phyloP scores from a whole-genome alignment of 2,797 vertebrate genomes.

The Scarus forsteni region DNA sequence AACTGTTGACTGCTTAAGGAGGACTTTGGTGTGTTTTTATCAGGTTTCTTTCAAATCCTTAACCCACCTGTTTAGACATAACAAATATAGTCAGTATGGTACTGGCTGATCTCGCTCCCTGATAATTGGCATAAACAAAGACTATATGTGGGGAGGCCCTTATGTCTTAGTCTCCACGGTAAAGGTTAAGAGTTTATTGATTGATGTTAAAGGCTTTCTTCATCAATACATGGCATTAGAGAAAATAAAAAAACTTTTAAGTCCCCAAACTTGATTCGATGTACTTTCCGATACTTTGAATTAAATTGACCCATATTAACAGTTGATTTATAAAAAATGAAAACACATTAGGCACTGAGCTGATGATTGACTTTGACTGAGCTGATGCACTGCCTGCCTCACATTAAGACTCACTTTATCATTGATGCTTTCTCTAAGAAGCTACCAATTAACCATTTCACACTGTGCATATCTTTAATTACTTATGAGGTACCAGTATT shows the following conservation, averaged over 20 bases:
- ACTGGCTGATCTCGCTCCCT: too few species aligned
- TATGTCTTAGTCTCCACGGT: neutral
- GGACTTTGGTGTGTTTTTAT: too few species aligned
- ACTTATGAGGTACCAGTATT: neutral
- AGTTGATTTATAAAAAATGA: neutral
- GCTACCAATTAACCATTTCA: conserved; percentile 8
- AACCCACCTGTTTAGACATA: too few species aligned
- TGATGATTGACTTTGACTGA: neutral
- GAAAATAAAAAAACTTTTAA: neutral
- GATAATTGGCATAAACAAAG: too few species aligned
- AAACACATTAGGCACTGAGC: neutral
- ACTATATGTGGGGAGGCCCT: too few species aligned
- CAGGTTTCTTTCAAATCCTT: too few species aligned
- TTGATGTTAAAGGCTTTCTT: neutral
- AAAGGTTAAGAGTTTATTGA: neutral
- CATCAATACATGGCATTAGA: neutral
- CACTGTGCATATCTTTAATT: conserved; percentile 8
- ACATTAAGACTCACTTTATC: conserved; percentile 10
- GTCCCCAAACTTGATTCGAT: neutral
- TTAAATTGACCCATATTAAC: neutral
- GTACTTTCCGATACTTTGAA: neutral
- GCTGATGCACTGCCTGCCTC: neutral
- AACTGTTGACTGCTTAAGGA: too few species aligned
- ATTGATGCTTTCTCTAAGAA: conserved; percentile 4
- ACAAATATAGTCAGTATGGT: too few species aligned